phyloP scores from a whole-genome alignment of 2,888 invertebrate species.

The Operophtera brumata region DNA sequence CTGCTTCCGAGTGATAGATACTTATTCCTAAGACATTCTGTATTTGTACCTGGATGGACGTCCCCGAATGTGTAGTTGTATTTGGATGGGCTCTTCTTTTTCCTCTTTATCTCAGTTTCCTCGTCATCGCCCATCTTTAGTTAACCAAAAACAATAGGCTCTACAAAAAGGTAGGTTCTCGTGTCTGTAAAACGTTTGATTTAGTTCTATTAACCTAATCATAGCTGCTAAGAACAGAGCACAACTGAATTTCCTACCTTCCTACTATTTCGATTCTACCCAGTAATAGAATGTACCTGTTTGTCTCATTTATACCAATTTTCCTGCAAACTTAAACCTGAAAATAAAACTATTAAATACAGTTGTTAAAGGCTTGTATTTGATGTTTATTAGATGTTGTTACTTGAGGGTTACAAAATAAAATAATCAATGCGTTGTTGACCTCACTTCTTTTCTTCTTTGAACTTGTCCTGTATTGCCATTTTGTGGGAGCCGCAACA shows the following conservation, averaged over 20 bases:
- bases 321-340: not conserved
- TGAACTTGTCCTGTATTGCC: slow-evolving; percentile 63
- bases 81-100: slow-evolving; percentile 67
- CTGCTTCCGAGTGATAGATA: too few species aligned
- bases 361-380: slow-evolving; percentile 43
- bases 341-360: slow-evolving; percentile 23
- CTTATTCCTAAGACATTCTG: too few species aligned
- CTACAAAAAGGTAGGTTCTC: not conserved
- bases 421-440: slow-evolving; percentile 55
- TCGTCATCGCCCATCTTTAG: slow-evolving; percentile 60
- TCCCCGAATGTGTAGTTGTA: slow-evolving; percentile 78
- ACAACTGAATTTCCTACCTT: too few species aligned
- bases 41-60: slow-evolving; percentile 69
- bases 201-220: too few species aligned
- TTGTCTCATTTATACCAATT: too few species aligned
- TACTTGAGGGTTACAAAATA: slow-evolving; percentile 73
- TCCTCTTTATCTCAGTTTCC: slow-evolving; percentile 59
- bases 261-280: too few species aligned
- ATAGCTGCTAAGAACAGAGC: too few species aligned
- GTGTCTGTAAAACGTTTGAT: slow-evolving; percentile 1
- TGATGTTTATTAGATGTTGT: slow-evolving; percentile 34
- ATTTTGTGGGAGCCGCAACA: slow-evolving; percentile 72
- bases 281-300: too few species aligned
- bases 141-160: not conserved
- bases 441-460: slow-evolving; percentile 45